Conservation (phyloP, 2,888 invertebrate genomes). For the Boloria euphrosyne region DNA sequence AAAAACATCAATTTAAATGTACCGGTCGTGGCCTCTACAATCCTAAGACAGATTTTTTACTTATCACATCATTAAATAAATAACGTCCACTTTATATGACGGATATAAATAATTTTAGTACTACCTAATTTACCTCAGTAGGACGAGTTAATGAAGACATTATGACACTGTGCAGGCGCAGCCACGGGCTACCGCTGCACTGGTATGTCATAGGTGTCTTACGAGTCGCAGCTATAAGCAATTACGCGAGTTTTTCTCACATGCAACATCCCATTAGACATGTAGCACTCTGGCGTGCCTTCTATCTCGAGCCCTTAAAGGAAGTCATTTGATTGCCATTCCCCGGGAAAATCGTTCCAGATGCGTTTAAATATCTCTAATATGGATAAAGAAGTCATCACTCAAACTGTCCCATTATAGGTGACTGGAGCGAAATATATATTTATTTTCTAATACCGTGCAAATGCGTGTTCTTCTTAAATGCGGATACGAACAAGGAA, state of each 20-base stretch:
- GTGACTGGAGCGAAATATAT: neutral
- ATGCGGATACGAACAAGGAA: too few species aligned
- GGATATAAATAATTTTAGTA: too few species aligned
- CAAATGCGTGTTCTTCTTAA: too few species aligned
- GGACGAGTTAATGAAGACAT: too few species aligned
- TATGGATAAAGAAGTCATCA: slow-evolving; percentile 17
- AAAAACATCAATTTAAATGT: neutral
- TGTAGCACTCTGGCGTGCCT: neutral
- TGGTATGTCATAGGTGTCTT: slow-evolving; percentile 18
- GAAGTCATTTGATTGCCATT: slow-evolving; percentile 20
- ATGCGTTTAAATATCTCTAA: slow-evolving; percentile 11
- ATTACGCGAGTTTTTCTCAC: slow-evolving; percentile 16
- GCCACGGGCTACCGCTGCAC: neutral
- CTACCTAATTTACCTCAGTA: too few species aligned
- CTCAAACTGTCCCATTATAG: slow-evolving; percentile 15
- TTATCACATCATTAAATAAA: too few species aligned
- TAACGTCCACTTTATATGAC: too few species aligned
- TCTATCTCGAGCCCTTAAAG: slow-evolving; percentile 3
- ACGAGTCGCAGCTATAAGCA: slow-evolving; percentile 9
- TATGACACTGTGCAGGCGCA: too few species aligned
- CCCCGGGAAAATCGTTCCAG: slow-evolving; percentile 11
- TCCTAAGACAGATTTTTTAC: neutral
- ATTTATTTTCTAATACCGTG: too few species aligned
- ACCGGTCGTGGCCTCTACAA: too few species aligned
- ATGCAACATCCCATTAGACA: slow-evolving; percentile 18